These are phyloP conservation scores for Gastrophryne carolinensis DNA, from an alignment of 2,797 vertebrate species.

Conservation along the genomic window DNA sequence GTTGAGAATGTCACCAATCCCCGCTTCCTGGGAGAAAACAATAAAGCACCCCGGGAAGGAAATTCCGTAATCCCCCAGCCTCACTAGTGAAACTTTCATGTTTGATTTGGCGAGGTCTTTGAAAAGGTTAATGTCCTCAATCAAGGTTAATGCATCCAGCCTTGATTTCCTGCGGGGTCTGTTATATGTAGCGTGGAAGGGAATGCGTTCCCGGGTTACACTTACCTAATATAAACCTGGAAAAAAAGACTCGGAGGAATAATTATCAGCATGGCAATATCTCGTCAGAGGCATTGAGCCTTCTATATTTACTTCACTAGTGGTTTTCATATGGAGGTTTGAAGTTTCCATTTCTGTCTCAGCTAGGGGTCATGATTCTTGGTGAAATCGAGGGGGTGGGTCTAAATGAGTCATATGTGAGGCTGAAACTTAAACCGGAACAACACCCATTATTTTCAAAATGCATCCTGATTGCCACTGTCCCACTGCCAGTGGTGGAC, in stretches of 20 bases:
- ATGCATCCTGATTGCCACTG: too few species aligned
- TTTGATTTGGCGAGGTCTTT: constrained; percentile 26
- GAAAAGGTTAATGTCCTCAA: constrained; percentile 43
- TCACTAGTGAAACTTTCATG: constrained; percentile 22
- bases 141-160: constrained; percentile 28
- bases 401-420: too few species aligned
- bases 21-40: constrained; percentile 36
- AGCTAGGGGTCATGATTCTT: too few species aligned
- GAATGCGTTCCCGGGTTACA: background rate
- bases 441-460: too few species aligned
- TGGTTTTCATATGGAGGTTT: too few species aligned
- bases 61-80: constrained; percentile 32
- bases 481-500: too few species aligned
- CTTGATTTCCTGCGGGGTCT: constrained; percentile 33
- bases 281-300: background rate
- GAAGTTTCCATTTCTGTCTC: too few species aligned
- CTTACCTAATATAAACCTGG: constrained; percentile 7
- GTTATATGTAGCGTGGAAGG: constrained; percentile 14
- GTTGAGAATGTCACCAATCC: constrained; percentile 42
- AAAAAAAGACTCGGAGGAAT: background rate
- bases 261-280: constrained; percentile 1
- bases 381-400: too few species aligned
- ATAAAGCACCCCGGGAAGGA: constrained; percentile 31
- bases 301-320: too few species aligned
- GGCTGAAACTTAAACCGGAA: too few species aligned